Evolutionary conservation across 2,113 vertebrate genomes (phyloP).

Genomic region (Brachionichthys hirsutus): DNA sequence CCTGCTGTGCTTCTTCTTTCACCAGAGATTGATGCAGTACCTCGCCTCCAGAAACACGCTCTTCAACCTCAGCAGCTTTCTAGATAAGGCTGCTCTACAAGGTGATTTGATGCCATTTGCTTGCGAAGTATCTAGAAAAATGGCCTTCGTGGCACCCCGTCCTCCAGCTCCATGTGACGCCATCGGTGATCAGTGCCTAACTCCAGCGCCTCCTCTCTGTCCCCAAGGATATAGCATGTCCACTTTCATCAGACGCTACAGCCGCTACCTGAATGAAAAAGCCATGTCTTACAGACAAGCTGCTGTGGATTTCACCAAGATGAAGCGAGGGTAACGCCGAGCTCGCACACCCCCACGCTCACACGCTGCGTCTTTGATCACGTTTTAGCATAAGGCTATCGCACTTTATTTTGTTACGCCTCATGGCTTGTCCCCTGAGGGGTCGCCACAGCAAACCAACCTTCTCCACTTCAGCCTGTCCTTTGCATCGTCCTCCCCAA

Average conservation of each 20-base stretch:
- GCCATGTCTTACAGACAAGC: constrained; percentile 95
- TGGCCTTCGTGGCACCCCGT: constrained; percentile 18
- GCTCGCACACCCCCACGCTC: constrained; percentile 4
- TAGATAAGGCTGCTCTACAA: constrained; percentile 91
- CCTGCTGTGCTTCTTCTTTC: constrained; percentile 20
- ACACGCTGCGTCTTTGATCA: too few species aligned
- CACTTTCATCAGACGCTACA: constrained; percentile 93
- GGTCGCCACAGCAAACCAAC: too few species aligned
- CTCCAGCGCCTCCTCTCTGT: constrained; percentile 28
- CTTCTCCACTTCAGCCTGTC: too few species aligned
- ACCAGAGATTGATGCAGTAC: constrained; percentile 91
- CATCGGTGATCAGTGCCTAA: constrained; percentile 21
- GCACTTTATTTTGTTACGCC: too few species aligned
- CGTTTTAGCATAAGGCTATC: too few species aligned
- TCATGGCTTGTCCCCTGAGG: too few species aligned
- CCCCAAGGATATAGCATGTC: constrained; percentile 89
- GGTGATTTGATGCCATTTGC: constrained; percentile 76
- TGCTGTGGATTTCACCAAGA: constrained; percentile 96
- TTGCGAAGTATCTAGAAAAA: constrained; percentile 50
- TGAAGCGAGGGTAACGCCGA: constrained; percentile 90
- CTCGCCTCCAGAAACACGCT: constrained; percentile 89
- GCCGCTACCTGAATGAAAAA: constrained; percentile 97
- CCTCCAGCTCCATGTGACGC: too few species aligned
- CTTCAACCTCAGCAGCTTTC: constrained; percentile 94
- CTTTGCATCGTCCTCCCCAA: too few species aligned